Evolutionary conservation across 2,888 invertebrate genomes (phyloP).

Genomic region (Scaptomyza tumidula): DNA sequence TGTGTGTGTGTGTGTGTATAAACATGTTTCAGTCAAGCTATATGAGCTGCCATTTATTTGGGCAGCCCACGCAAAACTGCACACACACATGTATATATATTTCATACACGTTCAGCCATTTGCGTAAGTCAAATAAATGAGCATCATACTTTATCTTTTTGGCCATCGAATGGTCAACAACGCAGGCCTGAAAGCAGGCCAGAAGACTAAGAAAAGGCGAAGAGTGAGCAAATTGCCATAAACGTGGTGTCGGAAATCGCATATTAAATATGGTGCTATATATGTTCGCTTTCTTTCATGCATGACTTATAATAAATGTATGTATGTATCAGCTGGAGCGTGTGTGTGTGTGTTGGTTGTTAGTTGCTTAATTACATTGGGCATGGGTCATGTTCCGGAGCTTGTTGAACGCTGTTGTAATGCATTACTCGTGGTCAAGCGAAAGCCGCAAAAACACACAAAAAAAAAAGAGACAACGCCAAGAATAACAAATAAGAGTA

Average conservation of each 20-base stretch:
- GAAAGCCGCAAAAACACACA: slow-evolving; percentile 40
- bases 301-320: slow-evolving; percentile 62
- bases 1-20: slow-evolving; percentile 12
- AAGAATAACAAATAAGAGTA: background rate
- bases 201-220: background rate
- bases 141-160: slow-evolving; percentile 62
- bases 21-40: slow-evolving; percentile 33
- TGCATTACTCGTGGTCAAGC: slow-evolving; percentile 70
- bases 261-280: slow-evolving; percentile 71
- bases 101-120: slow-evolving; percentile 39
- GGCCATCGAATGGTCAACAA: slow-evolving; percentile 55
- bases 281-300: slow-evolving; percentile 27
- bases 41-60: slow-evolving; percentile 73
- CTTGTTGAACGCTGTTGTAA: slow-evolving; percentile 66
- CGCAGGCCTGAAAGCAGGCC: slow-evolving; percentile 4
- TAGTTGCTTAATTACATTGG: slow-evolving; percentile 73
- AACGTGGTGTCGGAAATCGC: slow-evolving; percentile 73
- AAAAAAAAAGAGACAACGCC: slow-evolving; percentile 1
- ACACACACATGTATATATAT: background rate
- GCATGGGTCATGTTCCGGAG: slow-evolving; percentile 52
- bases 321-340: slow-evolving; percentile 13
- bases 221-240: slow-evolving; percentile 31
- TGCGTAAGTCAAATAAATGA: slow-evolving; percentile 78
- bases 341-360: slow-evolving; percentile 51
- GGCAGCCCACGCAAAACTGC: slow-evolving; percentile 36